Percentiles rank a stretch among this genome's conserved stretches.
phyloP scores from a whole-genome alignment of 2,797 vertebrate genomes.

The Euphonia xanthogaster region DNA sequence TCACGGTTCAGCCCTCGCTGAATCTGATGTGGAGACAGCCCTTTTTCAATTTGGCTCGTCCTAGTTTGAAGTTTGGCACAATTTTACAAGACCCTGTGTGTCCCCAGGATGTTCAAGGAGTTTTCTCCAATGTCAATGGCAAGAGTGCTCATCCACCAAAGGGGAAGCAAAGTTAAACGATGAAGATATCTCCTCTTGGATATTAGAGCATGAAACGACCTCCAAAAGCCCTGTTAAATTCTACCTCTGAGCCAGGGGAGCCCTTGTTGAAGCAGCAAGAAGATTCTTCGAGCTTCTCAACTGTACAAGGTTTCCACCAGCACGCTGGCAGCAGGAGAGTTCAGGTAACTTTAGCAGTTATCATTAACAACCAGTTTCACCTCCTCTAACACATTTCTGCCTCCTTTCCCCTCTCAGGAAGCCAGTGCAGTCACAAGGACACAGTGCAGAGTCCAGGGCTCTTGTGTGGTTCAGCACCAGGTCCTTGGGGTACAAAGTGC shows the following conservation, averaged over 20 bases:
- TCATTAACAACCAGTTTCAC: background rate
- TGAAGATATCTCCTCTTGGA: background rate
- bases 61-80: background rate
- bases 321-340: rapidly evolving
- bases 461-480: background rate
- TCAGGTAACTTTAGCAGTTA: background rate
- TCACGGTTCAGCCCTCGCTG: rapidly evolving
- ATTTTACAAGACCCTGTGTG: background rate
- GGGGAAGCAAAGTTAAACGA: background rate
- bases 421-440: background rate
- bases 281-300: background rate
- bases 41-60: background rate
- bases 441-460: background rate
- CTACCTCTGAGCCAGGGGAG: background rate
- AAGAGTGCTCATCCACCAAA: background rate
- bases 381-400: background rate
- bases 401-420: background rate
- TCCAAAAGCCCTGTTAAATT: background rate
- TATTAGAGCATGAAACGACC: background rate
- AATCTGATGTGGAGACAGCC: background rate
- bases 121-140: background rate
- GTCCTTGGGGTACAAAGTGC: background rate
- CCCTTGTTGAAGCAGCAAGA: background rate
- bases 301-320: background rate
- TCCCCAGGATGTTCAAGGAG: background rate